Evolutionary conservation across 92 coral and sea anemone genomes (phyloP), one percentile per base, ranked within the genome.

Genomic region (Parazoanthus atlanticus): DNA sequence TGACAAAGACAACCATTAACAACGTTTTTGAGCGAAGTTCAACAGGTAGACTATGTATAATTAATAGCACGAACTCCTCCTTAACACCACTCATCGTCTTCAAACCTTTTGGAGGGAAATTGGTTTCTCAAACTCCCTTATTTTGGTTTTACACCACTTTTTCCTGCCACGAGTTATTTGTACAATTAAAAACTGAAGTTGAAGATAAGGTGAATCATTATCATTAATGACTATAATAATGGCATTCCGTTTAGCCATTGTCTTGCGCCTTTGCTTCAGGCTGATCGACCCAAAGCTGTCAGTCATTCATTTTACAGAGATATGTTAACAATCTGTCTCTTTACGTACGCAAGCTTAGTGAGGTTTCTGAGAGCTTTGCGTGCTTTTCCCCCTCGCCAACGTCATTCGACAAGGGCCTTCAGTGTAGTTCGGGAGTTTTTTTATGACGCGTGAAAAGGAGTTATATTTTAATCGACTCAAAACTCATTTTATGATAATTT

Each of bases 191-290:
- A 41, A 40, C 69, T 47, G 52, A 38, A n/a, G 38, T 46, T 70
- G 36, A 47, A 58, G 66, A 84, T 32, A 69, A 84, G 78, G 78
- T 71, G 64, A 84, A 84, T 70, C 87, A 80, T 80, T 84, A 82
- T 82, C 61, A 30, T 84, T 84, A 84, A 84, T 69, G 78, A 70
- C 87, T 84, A 84, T 84, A 84, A 84, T 84, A 84, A 84, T 84
- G 87, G 61, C 61, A 80, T 84, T 84, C 87, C 87, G 65, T 83
- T 83, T 38, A 66, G 65, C 56, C 38, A 84, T 84, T 84, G 87
- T 84, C 40, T 33, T 1, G 13, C 30, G 54, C 25, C 40, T 43
- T 84, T 46, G 87, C 87, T 70, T 46, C 67, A 29, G 87, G 78
- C 78, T 6, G 66, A 46, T 69, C 58, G 65, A 70, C 31, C 86